phyloP scores from a whole-genome alignment of 2,113 vertebrate genomes.

The Ammospiza caudacuta region DNA sequence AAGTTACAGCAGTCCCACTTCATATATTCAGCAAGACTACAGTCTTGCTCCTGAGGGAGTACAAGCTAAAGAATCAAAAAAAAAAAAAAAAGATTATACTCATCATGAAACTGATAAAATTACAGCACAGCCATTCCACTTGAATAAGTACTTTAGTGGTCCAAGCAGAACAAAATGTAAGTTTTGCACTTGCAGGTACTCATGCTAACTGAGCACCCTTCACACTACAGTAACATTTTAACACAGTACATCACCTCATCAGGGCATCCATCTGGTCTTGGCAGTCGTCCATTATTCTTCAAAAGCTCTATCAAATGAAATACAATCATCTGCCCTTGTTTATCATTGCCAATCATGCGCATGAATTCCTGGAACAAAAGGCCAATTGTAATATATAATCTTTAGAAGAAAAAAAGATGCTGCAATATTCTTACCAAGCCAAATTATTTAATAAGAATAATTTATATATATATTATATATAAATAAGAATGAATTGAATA shows the following conservation, averaged over 20 bases:
- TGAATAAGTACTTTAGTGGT: background rate
- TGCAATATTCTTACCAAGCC: background rate
- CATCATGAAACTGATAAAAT: background rate
- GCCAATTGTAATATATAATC: background rate
- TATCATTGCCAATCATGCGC: constrained; percentile 95
- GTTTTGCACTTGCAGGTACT: background rate
- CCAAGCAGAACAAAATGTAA: background rate
- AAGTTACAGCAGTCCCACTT: background rate
- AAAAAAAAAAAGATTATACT: background rate
- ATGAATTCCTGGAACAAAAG: constrained; percentile 89
- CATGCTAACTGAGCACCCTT: background rate
- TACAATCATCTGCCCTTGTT: constrained; percentile 98
- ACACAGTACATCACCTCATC: constrained; percentile 86
- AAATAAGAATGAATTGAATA: background rate
- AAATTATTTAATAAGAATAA: background rate
- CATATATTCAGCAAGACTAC: background rate
- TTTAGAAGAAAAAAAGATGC: background rate
- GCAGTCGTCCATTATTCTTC: constrained; percentile 87
- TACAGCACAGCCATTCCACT: background rate
- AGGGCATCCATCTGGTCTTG: constrained; percentile 86
- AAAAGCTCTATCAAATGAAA: constrained; percentile 95
- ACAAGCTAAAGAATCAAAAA: background rate
- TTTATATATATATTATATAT: too few relatives aligned
- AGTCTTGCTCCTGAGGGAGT: background rate
- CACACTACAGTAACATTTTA: background rate